Conservation (phyloP, 2,113 vertebrate genomes). For the Parotia lawesii region DNA sequence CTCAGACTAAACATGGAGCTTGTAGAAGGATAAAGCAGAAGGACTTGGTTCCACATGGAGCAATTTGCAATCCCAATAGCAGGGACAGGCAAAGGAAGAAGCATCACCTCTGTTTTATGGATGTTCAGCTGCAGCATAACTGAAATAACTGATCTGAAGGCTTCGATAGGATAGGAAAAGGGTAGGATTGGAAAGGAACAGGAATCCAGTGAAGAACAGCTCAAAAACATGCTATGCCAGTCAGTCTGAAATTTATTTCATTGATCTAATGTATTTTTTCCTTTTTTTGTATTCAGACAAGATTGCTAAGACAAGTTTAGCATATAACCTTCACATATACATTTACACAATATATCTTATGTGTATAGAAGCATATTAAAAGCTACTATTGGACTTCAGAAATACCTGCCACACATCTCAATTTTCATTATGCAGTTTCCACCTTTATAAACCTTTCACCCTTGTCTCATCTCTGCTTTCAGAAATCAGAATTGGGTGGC, state of each 20-base stretch:
- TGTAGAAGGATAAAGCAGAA: background rate
- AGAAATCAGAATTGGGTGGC: background rate
- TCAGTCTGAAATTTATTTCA: background rate
- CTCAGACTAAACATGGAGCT: accelerated
- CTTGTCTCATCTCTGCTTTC: background rate
- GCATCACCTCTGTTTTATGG: background rate
- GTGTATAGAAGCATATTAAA: background rate
- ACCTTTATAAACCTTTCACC: background rate
- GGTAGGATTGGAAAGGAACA: background rate
- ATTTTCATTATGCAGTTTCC: background rate
- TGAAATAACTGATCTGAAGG: background rate
- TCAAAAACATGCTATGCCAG: background rate
- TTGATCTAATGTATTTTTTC: background rate
- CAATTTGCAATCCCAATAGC: background rate
- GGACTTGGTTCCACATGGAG: background rate
- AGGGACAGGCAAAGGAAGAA: background rate
- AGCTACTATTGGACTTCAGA: background rate
- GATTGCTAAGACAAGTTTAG: background rate
- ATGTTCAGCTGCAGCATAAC: background rate
- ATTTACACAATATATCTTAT: background rate
- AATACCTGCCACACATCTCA: background rate
- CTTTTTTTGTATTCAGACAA: background rate
- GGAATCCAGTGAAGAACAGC: background rate
- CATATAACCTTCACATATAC: background rate
- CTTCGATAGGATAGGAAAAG: background rate